Evolutionary conservation across 1,140 invertebrate genomes (phyloP).

Genomic region (Drosophila sp.): DNA sequence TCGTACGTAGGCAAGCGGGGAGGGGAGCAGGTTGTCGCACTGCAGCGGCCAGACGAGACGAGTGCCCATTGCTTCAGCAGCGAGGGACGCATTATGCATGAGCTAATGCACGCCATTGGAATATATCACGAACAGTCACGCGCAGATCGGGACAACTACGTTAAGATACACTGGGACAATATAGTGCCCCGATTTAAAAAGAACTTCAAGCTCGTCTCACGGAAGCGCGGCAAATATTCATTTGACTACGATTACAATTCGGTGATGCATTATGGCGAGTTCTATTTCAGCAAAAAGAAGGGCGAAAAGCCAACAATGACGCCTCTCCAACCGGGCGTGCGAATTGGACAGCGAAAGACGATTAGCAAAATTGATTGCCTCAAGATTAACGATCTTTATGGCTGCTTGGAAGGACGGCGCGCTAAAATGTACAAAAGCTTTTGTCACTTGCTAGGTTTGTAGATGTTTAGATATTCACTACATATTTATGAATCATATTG

Average conservation of each 20-base stretch:
- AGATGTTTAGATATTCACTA: slow-evolving; percentile 41
- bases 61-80: slow-evolving; percentile 87
- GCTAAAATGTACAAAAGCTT: slow-evolving; percentile 87
- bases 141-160: slow-evolving; percentile 91
- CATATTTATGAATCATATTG: slow-evolving; percentile 76
- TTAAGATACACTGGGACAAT: slow-evolving; percentile 90
- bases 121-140: slow-evolving; percentile 95
- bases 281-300: slow-evolving; percentile 85
- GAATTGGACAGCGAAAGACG: slow-evolving; percentile 88
- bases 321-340: slow-evolving; percentile 84
- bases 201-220: slow-evolving; percentile 89
- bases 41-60: slow-evolving; percentile 87
- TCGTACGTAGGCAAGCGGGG: slow-evolving; percentile 90
- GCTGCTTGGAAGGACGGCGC: slow-evolving; percentile 85
- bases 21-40: slow-evolving; percentile 82
- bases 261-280: slow-evolving; percentile 90
- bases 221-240: slow-evolving; percentile 88
- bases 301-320: slow-evolving; percentile 86
- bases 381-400: slow-evolving; percentile 90
- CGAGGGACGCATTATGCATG: slow-evolving; percentile 92
- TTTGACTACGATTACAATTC: slow-evolving; percentile 90
- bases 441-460: slow-evolving; percentile 87
- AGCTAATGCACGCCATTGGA: slow-evolving; percentile 93
- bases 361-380: slow-evolving; percentile 89
- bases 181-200: slow-evolving; percentile 88